These are phyloP conservation scores for Acropora tenuis DNA, from an alignment of 64 coral and sea anemone species.

Conservation along the genomic window DNA sequence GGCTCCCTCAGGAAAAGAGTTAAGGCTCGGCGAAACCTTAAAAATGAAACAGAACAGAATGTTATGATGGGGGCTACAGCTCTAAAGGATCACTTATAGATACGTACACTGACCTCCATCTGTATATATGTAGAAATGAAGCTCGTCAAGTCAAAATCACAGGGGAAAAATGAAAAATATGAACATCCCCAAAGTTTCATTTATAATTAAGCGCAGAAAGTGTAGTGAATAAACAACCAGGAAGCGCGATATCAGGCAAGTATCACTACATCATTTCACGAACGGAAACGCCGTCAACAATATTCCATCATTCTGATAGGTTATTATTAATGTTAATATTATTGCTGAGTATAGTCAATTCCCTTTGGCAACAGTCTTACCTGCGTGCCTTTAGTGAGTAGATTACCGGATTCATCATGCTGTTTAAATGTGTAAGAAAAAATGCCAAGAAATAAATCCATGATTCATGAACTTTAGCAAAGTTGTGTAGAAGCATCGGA, in stretches of 20 bases:
- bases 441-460: conserved; percentile 69
- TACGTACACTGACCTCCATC: neutral
- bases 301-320: no score
- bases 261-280: no score
- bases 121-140: neutral
- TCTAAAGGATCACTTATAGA: neutral
- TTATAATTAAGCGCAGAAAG: no score
- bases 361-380: neutral
- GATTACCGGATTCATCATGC: conserved; percentile 74
- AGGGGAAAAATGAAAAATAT: no score
- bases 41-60: neutral
- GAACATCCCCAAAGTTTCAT: no score
- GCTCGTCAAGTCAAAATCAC: no score
- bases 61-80: neutral
- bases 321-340: no score
- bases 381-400: conserved; percentile 56
- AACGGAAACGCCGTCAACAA: no score
- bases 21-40: conserved; percentile 58
- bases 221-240: neutral
- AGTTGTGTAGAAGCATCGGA: conserved; percentile 64
- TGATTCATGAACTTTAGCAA: conserved; percentile 58
- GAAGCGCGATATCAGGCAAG: no score
- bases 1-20: conserved; percentile 42
- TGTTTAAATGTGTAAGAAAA: conserved; percentile 70
- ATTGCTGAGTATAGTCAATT: neutral